Conservation (phyloP, 2,888 invertebrate species). For the Pristionchus maxplancki region DNA sequence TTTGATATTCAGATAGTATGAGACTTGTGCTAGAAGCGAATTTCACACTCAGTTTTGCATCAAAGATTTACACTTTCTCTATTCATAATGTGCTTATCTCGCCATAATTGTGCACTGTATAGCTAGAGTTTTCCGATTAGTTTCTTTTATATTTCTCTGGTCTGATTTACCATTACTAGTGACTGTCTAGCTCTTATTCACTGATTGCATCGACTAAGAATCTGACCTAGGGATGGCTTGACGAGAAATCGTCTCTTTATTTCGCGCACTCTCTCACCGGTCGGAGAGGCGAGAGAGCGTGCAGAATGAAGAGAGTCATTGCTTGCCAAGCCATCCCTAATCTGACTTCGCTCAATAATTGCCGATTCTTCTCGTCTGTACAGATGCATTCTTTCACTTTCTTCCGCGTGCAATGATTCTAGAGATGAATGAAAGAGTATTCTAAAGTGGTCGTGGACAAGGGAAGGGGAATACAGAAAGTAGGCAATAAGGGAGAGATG, state of each 20-base stretch:
- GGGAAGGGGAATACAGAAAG: background rate
- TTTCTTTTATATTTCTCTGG: background rate
- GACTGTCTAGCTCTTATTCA: background rate
- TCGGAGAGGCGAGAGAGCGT: too few relatives aligned
- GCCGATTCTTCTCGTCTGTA: background rate
- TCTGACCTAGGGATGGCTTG: conserved; percentile 3
- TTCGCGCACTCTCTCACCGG: too few relatives aligned
- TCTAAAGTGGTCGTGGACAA: background rate
- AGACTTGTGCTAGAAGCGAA: conserved; percentile 32
- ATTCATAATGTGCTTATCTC: conserved; percentile 26
- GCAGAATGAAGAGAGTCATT: too few relatives aligned
- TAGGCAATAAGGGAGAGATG: background rate
- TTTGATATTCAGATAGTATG: conserved; percentile 19
- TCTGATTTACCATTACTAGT: conserved; percentile 38
- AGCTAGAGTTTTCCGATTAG: background rate
- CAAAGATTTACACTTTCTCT: background rate
- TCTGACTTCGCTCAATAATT: conserved; percentile 14
- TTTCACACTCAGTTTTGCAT: background rate
- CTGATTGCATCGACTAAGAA: background rate
- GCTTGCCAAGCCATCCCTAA: too few relatives aligned
- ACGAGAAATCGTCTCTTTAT: too few relatives aligned
- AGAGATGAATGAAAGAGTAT: conserved; percentile 46
- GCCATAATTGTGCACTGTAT: conserved; percentile 16
- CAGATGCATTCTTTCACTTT: conserved; percentile 43
- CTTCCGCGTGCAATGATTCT: conserved; percentile 29